A percentile compares a stretch with the other conserved stretches of the same genome.
These are phyloP conservation scores for human (Homo sapiens) DNA, from an alignment of 2,113 vertebrate species.

Conservation along the genomic window DNA sequence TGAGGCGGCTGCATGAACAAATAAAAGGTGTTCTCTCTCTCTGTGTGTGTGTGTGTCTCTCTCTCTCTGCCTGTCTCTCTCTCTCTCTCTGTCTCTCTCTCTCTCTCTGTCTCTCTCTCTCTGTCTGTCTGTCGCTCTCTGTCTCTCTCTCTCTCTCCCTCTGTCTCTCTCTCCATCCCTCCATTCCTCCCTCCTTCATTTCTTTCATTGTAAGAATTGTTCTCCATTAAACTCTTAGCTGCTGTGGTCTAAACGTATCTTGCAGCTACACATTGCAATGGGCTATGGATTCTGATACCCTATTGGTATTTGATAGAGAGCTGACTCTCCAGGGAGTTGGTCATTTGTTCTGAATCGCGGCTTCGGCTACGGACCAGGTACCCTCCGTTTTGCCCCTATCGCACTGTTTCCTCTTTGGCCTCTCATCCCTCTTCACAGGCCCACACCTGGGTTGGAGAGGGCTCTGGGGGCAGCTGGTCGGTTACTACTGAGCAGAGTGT, in stretches of 20 bases:
- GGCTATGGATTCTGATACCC: neutral
- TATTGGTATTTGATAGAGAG: neutral
- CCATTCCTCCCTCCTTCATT: neutral
- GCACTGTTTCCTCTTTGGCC: neutral
- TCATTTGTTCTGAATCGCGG: neutral
- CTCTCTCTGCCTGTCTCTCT: neutral
- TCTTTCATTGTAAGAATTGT: neutral
- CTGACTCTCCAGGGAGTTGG: neutral
- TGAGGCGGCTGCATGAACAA: neutral
- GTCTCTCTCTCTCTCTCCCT: neutral
- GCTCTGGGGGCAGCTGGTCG: neutral
- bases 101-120: too few species aligned
- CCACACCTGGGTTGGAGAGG: neutral
- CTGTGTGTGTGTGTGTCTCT: neutral
- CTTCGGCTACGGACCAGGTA: neutral
- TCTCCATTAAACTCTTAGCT: neutral
- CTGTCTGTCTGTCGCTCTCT: neutral
- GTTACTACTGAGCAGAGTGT: fast-evolving
- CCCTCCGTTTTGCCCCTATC: neutral
- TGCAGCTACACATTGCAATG: neutral
- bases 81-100: neutral
- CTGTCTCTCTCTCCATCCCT: neutral
- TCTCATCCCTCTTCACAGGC: neutral
- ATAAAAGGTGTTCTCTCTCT: neutral
- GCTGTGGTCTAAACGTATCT: neutral